A percentile compares a stretch with the other conserved stretches of the same genome.
Conservation (phyloP, 2,113 vertebrate genomes). For the Vulpes ferrilata region DNA sequence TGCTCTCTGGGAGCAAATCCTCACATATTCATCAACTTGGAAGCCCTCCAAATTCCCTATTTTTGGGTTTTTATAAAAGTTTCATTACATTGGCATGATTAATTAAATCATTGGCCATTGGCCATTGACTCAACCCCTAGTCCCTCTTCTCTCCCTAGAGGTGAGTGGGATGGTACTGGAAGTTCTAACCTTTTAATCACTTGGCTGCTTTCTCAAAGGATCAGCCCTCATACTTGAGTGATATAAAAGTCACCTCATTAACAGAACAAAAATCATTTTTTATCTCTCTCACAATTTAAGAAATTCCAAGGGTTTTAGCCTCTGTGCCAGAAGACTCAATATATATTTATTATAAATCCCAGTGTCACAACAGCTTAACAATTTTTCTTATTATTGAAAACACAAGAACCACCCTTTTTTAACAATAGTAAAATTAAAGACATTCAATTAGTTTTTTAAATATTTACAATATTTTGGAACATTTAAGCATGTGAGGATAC, state of each 20-base stretch:
- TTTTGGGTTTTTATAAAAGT: neutral
- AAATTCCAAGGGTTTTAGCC: neutral
- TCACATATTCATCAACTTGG: neutral
- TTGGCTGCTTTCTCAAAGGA: neutral
- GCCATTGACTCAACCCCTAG: neutral
- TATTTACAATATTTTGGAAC: constrained; percentile 4
- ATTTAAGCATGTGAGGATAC: neutral
- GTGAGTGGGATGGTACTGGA: neutral
- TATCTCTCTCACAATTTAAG: neutral
- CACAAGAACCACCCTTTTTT: neutral
- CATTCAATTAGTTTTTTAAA: neutral
- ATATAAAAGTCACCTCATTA: neutral
- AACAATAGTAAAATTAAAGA: neutral
- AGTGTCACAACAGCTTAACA: neutral
- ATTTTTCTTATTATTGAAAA: neutral
- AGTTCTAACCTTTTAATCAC: neutral
- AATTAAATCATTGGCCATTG: neutral
- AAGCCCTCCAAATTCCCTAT: neutral
- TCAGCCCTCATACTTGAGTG: neutral
- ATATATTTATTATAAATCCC: neutral
- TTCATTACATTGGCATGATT: neutral
- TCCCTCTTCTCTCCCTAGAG: neutral
- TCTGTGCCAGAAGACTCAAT: neutral
- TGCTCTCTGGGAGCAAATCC: neutral
- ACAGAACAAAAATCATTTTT: neutral